Percentiles rank a stretch among this genome's conserved stretches.
Conservation (phyloP, 2,797 vertebrate species). For the Hippopotamyrus pictus region DNA sequence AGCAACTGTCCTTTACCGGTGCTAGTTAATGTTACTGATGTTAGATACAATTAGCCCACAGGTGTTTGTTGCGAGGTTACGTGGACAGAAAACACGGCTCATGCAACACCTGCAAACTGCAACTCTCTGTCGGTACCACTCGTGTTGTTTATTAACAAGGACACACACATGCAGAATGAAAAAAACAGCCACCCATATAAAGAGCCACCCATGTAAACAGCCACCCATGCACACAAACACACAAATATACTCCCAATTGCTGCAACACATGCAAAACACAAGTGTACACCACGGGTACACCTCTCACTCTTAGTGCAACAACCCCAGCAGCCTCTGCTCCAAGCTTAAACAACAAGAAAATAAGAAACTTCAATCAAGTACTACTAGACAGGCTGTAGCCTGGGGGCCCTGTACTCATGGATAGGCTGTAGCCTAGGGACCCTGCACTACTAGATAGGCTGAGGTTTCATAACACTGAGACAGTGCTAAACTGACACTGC, state of each 20-base stretch:
- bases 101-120: not conserved
- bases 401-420: not conserved
- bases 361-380: not conserved
- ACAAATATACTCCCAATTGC: not conserved
- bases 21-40: not conserved
- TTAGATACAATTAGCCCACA: not conserved
- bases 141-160: not conserved
- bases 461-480: not conserved
- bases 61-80: not conserved
- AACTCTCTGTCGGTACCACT: not conserved
- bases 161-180: not conserved
- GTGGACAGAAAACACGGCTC: not conserved
- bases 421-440: not conserved
- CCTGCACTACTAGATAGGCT: not conserved
- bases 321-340: too few species aligned
- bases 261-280: not conserved
- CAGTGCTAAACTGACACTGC: conserved; percentile 51
- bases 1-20: not conserved
- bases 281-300: not conserved
- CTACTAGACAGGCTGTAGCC: not conserved
- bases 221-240: not conserved
- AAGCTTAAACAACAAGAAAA: too few species aligned
- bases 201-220: not conserved
- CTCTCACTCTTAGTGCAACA: too few species aligned
- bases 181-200: not conserved